Conservation (phyloP, 2,888 invertebrate species). For the Stenodema calcarata region DNA sequence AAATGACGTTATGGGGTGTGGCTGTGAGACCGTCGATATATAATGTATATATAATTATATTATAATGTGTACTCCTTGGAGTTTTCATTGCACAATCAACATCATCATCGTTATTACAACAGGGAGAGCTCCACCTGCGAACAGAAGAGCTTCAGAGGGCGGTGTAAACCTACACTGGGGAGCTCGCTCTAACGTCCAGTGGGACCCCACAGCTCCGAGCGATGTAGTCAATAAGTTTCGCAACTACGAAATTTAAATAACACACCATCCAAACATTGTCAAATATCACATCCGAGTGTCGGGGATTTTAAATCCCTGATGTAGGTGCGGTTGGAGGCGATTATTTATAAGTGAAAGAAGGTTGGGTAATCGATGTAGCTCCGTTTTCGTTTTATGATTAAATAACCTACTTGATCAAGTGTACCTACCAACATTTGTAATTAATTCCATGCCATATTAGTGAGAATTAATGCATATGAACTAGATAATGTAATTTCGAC, state of each 20-base stretch:
- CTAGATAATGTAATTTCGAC: too few relatives aligned
- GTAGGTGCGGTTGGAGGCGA: background rate
- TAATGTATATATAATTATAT: too few relatives aligned
- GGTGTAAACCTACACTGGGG: slow-evolving; percentile 78
- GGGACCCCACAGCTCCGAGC: slow-evolving; percentile 77
- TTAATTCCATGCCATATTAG: too few relatives aligned
- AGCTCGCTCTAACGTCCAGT: slow-evolving; percentile 65
- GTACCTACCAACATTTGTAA: too few relatives aligned
- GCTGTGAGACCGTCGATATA: too few relatives aligned
- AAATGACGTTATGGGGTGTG: too few relatives aligned
- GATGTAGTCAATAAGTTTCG: slow-evolving; percentile 87
- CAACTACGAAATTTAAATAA: slow-evolving; percentile 86
- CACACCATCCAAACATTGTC: background rate
- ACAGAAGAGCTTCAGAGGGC: slow-evolving; percentile 83
- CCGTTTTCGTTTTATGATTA: background rate
- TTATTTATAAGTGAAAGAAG: background rate
- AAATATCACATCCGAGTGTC: background rate
- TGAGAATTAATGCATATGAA: too few relatives aligned
- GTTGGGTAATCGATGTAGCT: background rate
- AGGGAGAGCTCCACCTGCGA: slow-evolving; percentile 59
- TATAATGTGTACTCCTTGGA: too few relatives aligned
- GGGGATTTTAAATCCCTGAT: background rate
- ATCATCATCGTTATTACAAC: background rate
- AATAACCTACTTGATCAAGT: background rate
- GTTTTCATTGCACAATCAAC: too few relatives aligned